phyloP scores from a whole-genome alignment of 2,113 vertebrate genomes.

The Glaucomys volans region DNA sequence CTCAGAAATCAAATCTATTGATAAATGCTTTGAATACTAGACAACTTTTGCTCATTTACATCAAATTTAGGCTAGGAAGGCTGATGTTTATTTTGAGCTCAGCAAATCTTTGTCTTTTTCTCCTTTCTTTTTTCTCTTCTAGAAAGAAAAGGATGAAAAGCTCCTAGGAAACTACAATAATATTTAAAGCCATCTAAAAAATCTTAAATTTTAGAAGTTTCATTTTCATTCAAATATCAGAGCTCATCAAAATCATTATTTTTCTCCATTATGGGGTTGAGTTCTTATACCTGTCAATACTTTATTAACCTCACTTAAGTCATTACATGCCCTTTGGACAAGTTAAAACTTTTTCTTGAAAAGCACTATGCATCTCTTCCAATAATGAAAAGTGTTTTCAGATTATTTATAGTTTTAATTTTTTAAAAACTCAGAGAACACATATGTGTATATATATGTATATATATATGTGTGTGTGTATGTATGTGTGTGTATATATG shows the following conservation, averaged over 20 bases:
- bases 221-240: constrained; percentile 8
- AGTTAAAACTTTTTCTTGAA: constrained; percentile 34
- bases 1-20: neutral
- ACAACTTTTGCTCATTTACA: neutral
- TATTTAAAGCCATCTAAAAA: neutral
- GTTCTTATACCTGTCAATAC: neutral
- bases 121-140: neutral
- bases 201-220: neutral
- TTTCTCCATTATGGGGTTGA: neutral
- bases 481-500: too few relatives aligned
- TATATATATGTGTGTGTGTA: neutral
- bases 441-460: neutral
- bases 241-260: constrained; percentile 16
- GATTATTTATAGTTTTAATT: constrained; percentile 37
- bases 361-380: neutral
- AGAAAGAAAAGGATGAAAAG: neutral
- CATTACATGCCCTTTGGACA: neutral
- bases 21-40: constrained; percentile 17
- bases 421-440: constrained; percentile 35
- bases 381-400: constrained; percentile 43
- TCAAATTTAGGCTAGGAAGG: neutral
- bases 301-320: neutral
- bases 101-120: neutral
- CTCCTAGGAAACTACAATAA: neutral
- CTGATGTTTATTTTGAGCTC: neutral